Percentiles rank a stretch among this genome's conserved stretches.
These are phyloP conservation scores for Hyaena hyaena DNA, from an alignment of 2,113 vertebrate species.

Conservation along the genomic window DNA sequence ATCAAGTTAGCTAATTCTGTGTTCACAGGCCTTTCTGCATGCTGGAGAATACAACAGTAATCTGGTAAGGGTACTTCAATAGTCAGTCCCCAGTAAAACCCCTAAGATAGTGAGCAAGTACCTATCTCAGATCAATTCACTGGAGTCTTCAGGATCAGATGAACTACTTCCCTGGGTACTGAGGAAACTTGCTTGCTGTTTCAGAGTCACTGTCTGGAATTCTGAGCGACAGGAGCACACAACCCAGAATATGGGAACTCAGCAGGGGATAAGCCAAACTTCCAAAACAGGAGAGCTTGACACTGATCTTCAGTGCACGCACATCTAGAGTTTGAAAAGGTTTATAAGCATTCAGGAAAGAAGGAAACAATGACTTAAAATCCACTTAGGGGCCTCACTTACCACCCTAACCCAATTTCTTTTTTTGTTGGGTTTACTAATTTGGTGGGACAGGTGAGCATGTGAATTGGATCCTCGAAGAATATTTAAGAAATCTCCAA, in stretches of 20 bases:
- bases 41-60: background rate
- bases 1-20: background rate
- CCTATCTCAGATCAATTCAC: background rate
- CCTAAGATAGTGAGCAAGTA: background rate
- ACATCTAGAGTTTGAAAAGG: background rate
- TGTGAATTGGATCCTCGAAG: background rate
- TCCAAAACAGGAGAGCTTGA: background rate
- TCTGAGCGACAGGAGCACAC: background rate
- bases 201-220: background rate
- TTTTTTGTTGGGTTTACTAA: conserved; percentile 28
- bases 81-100: background rate
- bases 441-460: background rate
- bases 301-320: background rate
- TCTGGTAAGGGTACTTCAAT: background rate
- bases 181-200: background rate
- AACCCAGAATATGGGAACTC: background rate
- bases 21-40: background rate
- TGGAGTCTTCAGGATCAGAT: background rate
- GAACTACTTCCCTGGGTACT: background rate
- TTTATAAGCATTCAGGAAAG: background rate
- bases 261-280: background rate
- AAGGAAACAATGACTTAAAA: background rate
- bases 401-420: background rate
- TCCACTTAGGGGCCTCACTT: background rate
- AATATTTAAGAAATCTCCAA: background rate